Percentiles rank a stretch among this genome's conserved stretches.
Conservation (phyloP, 23 tunicate species). For the Aplidium turbinatum region DNA sequence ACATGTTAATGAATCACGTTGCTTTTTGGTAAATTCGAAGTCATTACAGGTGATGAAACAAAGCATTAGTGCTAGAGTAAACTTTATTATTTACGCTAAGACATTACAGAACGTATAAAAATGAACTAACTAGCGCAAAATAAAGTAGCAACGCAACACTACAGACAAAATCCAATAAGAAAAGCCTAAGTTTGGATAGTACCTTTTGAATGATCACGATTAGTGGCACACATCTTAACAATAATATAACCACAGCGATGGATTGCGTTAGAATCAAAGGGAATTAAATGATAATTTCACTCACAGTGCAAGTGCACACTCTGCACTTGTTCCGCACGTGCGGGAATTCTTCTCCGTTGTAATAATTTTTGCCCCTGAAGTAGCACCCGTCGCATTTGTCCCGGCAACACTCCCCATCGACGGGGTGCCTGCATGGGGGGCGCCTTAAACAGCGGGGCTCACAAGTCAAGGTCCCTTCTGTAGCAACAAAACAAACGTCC, state of each 20-base stretch:
- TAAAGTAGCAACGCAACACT: no score
- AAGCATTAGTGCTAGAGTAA: no score
- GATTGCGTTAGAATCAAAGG: no score
- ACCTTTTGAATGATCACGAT: no score
- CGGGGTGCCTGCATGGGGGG: slow-evolving; percentile 60
- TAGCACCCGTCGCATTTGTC: slow-evolving; percentile 72
- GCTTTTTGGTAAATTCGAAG: neutral
- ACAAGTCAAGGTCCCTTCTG: slow-evolving; percentile 56
- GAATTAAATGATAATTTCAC: no score
- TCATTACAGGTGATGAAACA: neutral
- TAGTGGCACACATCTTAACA: no score
- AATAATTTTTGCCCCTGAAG: slow-evolving; percentile 38
- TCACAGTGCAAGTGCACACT: slow-evolving; percentile 64
- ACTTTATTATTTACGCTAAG: no score
- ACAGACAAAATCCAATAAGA: no score
- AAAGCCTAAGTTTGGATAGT: no score
- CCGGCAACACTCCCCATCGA: slow-evolving; percentile 61
- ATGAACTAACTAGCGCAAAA: no score
- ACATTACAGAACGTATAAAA: no score
- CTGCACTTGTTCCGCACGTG: slow-evolving; percentile 52
- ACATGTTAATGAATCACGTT: neutral
- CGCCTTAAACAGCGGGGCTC: slow-evolving; percentile 15
- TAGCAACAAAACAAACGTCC: neutral
- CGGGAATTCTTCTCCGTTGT: slow-evolving; percentile 57
- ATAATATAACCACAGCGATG: no score